Conservation (phyloP, 2,797 vertebrate genomes). For the Microctenopoma lineatum region DNA sequence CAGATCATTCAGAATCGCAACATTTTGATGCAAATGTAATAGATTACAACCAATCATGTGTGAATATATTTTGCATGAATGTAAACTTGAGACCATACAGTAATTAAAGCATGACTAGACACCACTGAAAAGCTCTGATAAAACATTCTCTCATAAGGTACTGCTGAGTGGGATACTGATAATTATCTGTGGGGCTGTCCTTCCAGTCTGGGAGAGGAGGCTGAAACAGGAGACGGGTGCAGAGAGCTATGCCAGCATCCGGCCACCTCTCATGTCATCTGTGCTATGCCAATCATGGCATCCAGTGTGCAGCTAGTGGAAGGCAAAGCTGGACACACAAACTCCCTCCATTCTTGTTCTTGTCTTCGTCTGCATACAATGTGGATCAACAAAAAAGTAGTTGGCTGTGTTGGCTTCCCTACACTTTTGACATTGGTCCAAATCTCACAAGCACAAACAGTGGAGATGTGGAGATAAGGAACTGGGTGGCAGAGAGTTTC, state of each 20-base stretch:
- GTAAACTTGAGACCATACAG: neutral
- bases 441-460: neutral
- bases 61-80: neutral
- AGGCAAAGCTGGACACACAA: constrained; percentile 39
- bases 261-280: constrained; percentile 67
- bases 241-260: constrained; percentile 51
- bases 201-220: constrained; percentile 48
- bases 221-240: constrained; percentile 70
- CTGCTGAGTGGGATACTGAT: constrained; percentile 65
- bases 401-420: neutral
- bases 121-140: neutral
- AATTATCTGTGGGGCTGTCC: constrained; percentile 49
- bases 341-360: constrained; percentile 4
- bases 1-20: constrained; percentile 10
- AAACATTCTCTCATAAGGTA: constrained; percentile 18
- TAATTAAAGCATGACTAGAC: neutral
- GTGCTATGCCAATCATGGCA: constrained; percentile 56
- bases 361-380: constrained; percentile 20
- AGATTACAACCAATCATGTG: neutral
- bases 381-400: constrained; percentile 13
- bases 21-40: constrained; percentile 5
- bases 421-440: constrained; percentile 13
- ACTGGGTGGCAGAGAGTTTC: too few species aligned
- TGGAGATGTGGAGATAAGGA: too few species aligned
- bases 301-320: constrained; percentile 29